phyloP scores from a whole-genome alignment of 2,113 vertebrate species.

The Campylomormyrus numenius region DNA sequence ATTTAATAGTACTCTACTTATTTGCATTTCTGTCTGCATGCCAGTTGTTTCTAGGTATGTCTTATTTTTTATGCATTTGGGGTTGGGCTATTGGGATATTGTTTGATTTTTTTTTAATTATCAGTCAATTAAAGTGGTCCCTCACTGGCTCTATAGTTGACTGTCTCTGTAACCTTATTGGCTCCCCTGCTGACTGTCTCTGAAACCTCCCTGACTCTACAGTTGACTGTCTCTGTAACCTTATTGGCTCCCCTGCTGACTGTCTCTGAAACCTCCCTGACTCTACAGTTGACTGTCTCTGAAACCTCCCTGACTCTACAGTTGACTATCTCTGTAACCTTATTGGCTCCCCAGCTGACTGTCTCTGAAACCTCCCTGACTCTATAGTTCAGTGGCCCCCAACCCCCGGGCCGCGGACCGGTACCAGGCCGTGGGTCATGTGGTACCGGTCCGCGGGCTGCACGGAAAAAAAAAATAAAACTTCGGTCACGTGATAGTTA shows the following conservation, averaged over 20 bases:
- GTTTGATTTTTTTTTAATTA: not conserved
- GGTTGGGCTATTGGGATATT: not conserved
- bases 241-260: not conserved
- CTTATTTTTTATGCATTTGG: not conserved
- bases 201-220: not conserved
- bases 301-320: no score
- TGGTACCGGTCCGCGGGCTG: no score
- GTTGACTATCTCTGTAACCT: no score
- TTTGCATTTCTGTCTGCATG: not conserved
- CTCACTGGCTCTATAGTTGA: not conserved
- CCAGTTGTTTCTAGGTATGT: not conserved
- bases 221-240: not conserved
- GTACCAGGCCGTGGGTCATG: no score
- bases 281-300: not conserved
- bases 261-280: not conserved
- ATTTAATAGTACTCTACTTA: not conserved
- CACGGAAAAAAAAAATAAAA: no score
- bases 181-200: not conserved
- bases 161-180: not conserved
- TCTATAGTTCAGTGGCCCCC: no score
- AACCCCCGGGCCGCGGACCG: no score
- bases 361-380: not conserved
- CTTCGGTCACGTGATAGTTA: no score
- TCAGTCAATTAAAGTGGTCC: not conserved
- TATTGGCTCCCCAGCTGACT: not conserved